Conservation (phyloP, 2,888 invertebrate species). For the Synanthedon formicaeformis region DNA sequence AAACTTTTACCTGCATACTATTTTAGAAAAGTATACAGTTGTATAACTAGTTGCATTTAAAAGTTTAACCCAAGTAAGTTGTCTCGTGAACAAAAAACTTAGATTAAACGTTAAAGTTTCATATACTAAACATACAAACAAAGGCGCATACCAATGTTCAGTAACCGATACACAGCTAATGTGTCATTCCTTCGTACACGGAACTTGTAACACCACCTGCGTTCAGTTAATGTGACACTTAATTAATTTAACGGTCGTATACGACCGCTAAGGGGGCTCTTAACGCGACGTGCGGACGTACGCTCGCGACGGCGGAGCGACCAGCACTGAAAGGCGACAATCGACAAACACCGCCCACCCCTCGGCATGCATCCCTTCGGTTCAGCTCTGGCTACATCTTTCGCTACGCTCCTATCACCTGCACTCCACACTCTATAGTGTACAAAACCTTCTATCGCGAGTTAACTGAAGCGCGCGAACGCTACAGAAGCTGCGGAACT, state of each 20-base stretch:
- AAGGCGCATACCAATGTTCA: constrained; percentile 38
- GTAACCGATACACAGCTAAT: constrained; percentile 22
- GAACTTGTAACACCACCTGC: constrained; percentile 24
- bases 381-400: constrained; percentile 25
- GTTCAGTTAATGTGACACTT: constrained; percentile 56
- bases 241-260: constrained; percentile 49
- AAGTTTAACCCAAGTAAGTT: too few species aligned
- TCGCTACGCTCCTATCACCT: constrained; percentile 39
- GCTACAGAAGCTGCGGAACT: too few species aligned
- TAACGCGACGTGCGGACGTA: constrained; percentile 27
- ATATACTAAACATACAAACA: background rate
- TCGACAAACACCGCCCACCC: constrained; percentile 30
- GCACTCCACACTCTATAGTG: constrained; percentile 20
- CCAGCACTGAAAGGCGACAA: constrained; percentile 43
- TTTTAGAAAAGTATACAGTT: too few species aligned
- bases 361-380: constrained; percentile 18
- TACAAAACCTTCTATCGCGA: too few species aligned
- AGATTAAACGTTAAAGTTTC: too few species aligned
- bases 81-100: too few species aligned
- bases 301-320: constrained; percentile 51
- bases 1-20: too few species aligned
- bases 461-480: background rate
- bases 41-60: too few species aligned
- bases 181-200: constrained; percentile 32
- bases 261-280: constrained; percentile 10